Percentiles rank a stretch among this genome's conserved stretches.
Conservation (phyloP, 2,888 invertebrate genomes). For the Caenorhabditis panamensis region DNA sequence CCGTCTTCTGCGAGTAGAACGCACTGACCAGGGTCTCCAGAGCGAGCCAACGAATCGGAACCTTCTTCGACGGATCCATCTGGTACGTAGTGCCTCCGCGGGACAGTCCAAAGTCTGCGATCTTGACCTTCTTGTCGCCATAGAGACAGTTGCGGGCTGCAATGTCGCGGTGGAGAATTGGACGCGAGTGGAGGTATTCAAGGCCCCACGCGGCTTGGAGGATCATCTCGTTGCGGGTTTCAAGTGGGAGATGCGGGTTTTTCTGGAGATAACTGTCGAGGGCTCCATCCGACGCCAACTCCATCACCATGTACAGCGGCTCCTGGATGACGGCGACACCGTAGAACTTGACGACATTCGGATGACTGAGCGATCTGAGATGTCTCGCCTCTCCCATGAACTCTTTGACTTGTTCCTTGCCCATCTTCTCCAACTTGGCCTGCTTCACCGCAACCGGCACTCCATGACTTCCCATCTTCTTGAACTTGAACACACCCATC, state of each 20-base stretch:
- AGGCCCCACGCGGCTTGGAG: conserved; percentile 69
- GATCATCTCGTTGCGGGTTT: conserved; percentile 68
- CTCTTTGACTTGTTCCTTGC: conserved; percentile 71
- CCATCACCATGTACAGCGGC: conserved; percentile 69
- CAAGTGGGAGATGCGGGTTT: conserved; percentile 33
- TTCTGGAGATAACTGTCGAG: conserved; percentile 67
- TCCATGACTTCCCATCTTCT: background rate
- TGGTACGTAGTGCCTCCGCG: conserved; percentile 48
- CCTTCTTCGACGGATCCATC: conserved; percentile 53
- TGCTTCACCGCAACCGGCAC: conserved; percentile 41
- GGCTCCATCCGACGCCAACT: conserved; percentile 61
- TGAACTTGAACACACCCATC: conserved; percentile 11
- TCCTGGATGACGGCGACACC: conserved; percentile 66
- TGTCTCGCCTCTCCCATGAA: conserved; percentile 69
- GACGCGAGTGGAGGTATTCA: conserved; percentile 65
- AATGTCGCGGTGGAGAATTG: conserved; percentile 64
- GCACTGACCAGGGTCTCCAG: conserved; percentile 52
- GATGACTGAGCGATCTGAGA: conserved; percentile 47
- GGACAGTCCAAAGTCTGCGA: conserved; percentile 64
- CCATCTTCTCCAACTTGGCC: conserved; percentile 68
- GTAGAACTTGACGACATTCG: conserved; percentile 46
- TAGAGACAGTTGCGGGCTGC: conserved; percentile 67
- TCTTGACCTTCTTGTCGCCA: conserved; percentile 62
- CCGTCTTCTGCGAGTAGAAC: conserved; percentile 58
- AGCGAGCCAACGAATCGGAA: conserved; percentile 67